Conservation (phyloP, 2,888 invertebrate genomes). For the Pherbina coryleti region DNA sequence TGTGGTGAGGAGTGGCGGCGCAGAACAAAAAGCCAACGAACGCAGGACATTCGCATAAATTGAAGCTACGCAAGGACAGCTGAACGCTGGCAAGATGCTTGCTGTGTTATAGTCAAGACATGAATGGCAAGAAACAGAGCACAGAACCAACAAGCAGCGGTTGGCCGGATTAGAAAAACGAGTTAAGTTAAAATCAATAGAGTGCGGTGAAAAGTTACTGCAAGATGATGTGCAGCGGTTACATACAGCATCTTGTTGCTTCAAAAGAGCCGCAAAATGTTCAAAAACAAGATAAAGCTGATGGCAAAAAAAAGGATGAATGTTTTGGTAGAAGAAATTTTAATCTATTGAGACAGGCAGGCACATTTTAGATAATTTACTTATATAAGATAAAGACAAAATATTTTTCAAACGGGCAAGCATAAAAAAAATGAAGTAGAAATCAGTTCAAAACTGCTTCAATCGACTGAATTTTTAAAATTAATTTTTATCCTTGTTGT, state of each 20-base stretch:
- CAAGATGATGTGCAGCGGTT: not conserved
- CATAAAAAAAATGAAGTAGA: too few relatives aligned
- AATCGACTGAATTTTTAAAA: too few relatives aligned
- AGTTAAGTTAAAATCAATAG: not conserved
- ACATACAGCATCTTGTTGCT: too few relatives aligned
- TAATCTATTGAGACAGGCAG: too few relatives aligned
- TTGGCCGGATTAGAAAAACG: not conserved
- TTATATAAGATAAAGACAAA: not conserved
- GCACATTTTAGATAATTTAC: not conserved
- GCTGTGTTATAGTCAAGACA: too few relatives aligned
- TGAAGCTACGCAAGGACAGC: conserved; percentile 5
- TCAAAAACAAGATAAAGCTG: too few relatives aligned
- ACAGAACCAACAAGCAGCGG: not conserved
- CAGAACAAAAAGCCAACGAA: not conserved
- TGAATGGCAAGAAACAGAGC: not conserved
- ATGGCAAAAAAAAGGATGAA: too few relatives aligned
- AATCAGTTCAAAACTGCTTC: too few relatives aligned
- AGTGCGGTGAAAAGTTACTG: not conserved
- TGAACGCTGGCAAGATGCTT: not conserved
- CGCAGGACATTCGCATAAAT: conserved; percentile 4
- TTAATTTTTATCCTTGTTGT: too few relatives aligned
- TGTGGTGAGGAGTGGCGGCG: not conserved
- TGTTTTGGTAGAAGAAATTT: too few relatives aligned
- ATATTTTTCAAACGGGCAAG: not conserved
- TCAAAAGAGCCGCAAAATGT: too few relatives aligned